A percentile compares a stretch with the other conserved stretches of the same genome.
These are phyloP conservation scores for Globia sparganii DNA, from an alignment of 2,888 invertebrate species.

Conservation along the genomic window DNA sequence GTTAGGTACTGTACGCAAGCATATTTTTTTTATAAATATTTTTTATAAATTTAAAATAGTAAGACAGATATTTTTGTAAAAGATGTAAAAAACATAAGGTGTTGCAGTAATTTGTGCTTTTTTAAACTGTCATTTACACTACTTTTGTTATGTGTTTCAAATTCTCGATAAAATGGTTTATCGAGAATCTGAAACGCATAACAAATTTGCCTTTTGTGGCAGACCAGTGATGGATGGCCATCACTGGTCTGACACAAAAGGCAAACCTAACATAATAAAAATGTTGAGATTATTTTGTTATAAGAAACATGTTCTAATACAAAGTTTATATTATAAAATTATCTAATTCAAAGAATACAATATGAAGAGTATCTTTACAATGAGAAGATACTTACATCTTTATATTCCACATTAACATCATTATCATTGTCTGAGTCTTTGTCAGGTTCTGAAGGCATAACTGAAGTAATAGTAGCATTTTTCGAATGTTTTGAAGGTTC, in stretches of 20 bases:
- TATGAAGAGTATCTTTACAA: background rate
- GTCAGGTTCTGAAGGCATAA: slow-evolving; percentile 51
- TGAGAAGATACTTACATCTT: slow-evolving; percentile 79
- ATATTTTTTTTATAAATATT: too few species aligned
- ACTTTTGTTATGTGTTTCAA: background rate
- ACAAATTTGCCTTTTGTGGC: too few species aligned
- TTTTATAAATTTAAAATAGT: too few species aligned
- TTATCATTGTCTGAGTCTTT: slow-evolving; percentile 74
- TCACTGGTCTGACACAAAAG: background rate
- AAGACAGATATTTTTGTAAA: background rate
- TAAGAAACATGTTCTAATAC: too few species aligned
- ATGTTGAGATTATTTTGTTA: background rate
- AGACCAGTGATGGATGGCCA: too few species aligned
- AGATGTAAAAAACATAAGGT: background rate
- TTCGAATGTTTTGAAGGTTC: slow-evolving; percentile 72
- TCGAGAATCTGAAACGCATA: too few species aligned
- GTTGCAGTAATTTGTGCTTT: background rate
- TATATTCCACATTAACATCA: slow-evolving; percentile 77
- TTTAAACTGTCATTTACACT: too few species aligned
- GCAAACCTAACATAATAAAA: background rate
- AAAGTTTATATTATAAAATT: background rate
- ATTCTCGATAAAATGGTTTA: background rate
- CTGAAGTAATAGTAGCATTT: slow-evolving; percentile 53
- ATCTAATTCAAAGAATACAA: background rate
- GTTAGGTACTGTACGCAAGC: background rate